Percentiles rank a stretch among this genome's conserved stretches.
Conservation (phyloP, 2,888 invertebrate genomes). For the Exephanes ischioxanthus region DNA sequence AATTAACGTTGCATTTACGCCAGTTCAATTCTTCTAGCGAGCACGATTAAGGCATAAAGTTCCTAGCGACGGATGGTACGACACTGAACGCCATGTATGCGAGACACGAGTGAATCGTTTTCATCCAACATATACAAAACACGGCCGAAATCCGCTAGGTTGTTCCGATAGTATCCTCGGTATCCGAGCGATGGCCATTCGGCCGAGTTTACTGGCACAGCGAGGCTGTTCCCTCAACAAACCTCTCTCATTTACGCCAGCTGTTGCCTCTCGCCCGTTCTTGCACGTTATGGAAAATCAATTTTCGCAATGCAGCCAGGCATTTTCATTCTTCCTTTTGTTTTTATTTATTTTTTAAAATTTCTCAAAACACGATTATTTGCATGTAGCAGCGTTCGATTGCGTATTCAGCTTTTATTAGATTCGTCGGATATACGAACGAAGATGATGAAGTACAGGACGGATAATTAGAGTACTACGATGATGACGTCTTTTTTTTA, state of each 20-base stretch:
- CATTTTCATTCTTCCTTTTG: background rate
- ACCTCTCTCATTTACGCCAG: conserved; percentile 48
- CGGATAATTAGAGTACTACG: no score
- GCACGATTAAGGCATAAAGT: background rate
- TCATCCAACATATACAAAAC: conserved; percentile 4
- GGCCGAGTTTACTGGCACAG: conserved; percentile 9
- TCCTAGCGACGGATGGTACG: background rate
- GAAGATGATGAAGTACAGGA: no score
- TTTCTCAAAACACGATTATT: no score
- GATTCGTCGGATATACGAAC: no score
- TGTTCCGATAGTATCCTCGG: background rate
- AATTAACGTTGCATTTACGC: background rate
- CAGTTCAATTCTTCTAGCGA: background rate
- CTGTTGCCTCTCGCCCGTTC: conserved; percentile 40
- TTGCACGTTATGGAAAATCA: conserved; percentile 52
- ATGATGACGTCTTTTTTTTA: no score
- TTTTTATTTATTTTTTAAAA: background rate
- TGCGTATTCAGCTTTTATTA: no score
- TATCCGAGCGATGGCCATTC: background rate
- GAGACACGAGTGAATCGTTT: conserved; percentile 1
- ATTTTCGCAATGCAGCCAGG: conserved; percentile 44
- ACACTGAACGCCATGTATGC: background rate
- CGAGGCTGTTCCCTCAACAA: background rate
- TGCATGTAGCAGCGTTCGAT: no score
- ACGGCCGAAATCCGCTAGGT: background rate